Evolutionary conservation across 2,888 invertebrate genomes (phyloP), one percentile per base, ranked within the genome.

Genomic region (Ligdia adustata): DNA sequence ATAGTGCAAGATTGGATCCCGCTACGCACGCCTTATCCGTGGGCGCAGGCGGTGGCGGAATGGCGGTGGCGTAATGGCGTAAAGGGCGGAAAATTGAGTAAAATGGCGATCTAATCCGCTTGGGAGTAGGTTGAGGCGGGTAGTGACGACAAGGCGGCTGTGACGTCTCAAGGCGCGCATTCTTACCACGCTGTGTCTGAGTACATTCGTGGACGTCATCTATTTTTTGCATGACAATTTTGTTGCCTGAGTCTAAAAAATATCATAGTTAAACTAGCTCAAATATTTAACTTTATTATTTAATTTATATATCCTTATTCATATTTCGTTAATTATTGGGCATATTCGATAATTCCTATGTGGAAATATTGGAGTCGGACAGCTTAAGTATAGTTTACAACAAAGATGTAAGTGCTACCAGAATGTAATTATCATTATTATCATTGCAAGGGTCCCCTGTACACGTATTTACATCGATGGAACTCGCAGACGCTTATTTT

Each of bases 51-150:
- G 79, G 76, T 69, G 59, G 72, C 66, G 79, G 65, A 78, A 24
- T 9, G 18, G 14, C 34, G 46, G 27, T 31, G 16, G 24, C 31
- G 22, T 4, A 24, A 38, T 78, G 73, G 65, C 67, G 51, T 57
- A 66, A 62, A 64, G 64, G 63, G 79, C 75, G 82, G 82, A 80
- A 84, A 84, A 85, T 83, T 81, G 77, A 72, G 73, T 71, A 77
- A 78, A 81, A 75, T 70, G 70, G 61, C 39, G 32, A 5, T 49
- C 26, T 33, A 37, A 39, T 15, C 16, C 53, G 43, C 52, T 46
- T 61, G 60, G 56, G 54, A 55, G 38, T n/a, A 28, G 43, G 60
- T 40, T 42, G 59, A 38, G 59, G 53, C 51, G 40, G 51, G 52
- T 42, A 28, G 34, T 52, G 48, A 55, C 56, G 58, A 33, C 54